Evolutionary conservation across 2,113 vertebrate species (phyloP), one percentile per base, ranked within the genome.

Genomic region (Paratilapia polleni): DNA sequence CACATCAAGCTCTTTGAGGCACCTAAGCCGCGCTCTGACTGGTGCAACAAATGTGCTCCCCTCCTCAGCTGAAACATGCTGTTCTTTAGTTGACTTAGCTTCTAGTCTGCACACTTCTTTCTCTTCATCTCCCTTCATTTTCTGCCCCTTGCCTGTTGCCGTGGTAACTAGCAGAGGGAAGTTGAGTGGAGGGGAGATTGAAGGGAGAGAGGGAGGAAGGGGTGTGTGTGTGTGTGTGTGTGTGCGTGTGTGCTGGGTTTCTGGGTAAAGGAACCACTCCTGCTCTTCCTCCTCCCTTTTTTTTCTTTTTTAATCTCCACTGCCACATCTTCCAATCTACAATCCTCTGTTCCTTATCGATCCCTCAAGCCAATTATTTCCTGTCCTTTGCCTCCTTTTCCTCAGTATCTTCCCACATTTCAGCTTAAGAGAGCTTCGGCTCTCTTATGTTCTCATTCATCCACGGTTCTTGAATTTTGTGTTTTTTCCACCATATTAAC

Each of bases 61-160:
- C 43, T 77, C 56, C 78, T 64, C 58, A 34, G 73, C 63, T 78
- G 31, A 82, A 89, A 87, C 62, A 77, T 6, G 19, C 58, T 22
- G 83, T 15, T 88, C 86, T 83, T 81, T 54, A 84, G 77, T 86
- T 78, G 85, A 91, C 83, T 90, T 89, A 38, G 74, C 85, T 87
- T 77, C 81, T 70, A 17, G 54, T 80, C 61, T 14, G 61, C 89
- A 86, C 91, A 86, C 81, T 88, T 92, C 77, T 79, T 79, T 68
- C 89, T 52, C 80, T 61, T 90, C 78, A 75, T 52, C 80, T 87
- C 78, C 54, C 80, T 87, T 81, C 64, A 3, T 89, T 90, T 92
- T 93, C 93, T 94, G 89, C 94, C 91, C 88, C 89, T 91, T 52
- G 92, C 91, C 92, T 95, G 95, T 95, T 96, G 93, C 95, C 94